Conservation (phyloP, 1,140 invertebrate species). For the Drosophila saltans region DNA sequence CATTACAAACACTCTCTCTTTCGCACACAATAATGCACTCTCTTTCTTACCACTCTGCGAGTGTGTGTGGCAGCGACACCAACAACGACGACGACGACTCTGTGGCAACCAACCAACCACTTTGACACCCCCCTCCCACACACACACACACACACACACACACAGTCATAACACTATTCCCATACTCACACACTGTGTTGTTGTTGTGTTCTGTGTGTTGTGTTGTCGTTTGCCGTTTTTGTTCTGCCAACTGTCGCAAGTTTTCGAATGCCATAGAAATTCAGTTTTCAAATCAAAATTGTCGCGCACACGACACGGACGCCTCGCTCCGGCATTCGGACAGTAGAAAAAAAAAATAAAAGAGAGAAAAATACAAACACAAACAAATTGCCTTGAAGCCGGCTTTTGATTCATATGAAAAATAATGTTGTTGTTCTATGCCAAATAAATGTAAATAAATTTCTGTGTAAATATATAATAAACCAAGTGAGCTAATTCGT, state of each 20-base stretch:
- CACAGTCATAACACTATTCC: conserved; percentile 24
- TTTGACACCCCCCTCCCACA: conserved; percentile 58
- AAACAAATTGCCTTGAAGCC: background rate
- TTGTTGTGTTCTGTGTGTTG: conserved; percentile 16
- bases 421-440: background rate
- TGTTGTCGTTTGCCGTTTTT: conserved; percentile 71
- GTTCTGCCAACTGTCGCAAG: conserved; percentile 69
- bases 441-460: background rate
- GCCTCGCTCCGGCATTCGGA: conserved; percentile 61
- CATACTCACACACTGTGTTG: conserved; percentile 27
- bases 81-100: conserved; percentile 15
- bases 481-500: background rate
- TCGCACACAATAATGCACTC: conserved; percentile 24
- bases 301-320: conserved; percentile 79
- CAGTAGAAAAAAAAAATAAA: background rate
- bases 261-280: conserved; percentile 74
- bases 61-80: background rate
- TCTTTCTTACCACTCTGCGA: conserved; percentile 19
- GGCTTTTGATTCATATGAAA: background rate
- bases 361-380: background rate
- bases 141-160: conserved; percentile 32
- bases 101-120: conserved; percentile 45
- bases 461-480: background rate
- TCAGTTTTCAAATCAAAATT: conserved; percentile 76
- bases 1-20: conserved; percentile 33